Base-by-base conservation (phyloP, 1,140 invertebrate genomes). In the Drosophila guanche region DNA sequence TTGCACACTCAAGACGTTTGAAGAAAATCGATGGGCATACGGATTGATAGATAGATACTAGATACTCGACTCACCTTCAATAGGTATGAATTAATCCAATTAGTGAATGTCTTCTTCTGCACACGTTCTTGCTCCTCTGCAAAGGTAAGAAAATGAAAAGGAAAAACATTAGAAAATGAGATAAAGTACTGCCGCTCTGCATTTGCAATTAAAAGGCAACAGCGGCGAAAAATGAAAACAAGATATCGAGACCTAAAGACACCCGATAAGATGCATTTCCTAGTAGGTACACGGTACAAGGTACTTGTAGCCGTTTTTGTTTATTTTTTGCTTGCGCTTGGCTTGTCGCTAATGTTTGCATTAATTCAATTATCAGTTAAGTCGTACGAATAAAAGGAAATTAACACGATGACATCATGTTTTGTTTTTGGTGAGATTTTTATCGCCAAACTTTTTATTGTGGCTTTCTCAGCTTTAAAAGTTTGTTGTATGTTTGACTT, bases 41-140 rank as follows among this genome's bases (percentile, higher is more conserved):
- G 27, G 22, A n/a, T 55, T 14, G 29, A 46, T 51, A 27, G 48
- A 29, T 45, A 66, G 41, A 37, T 48, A 69, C 4, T 37, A 37
- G 33, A 37, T 37, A 12, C 33, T 12, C 33, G 33, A 90, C 92
- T 95, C 93, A 99, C 98, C 95, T 98, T 97, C 78, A 95, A 95
- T 83, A 99, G 94, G 93, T 98, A 98, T 91, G 97, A 98, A 93
- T 99, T 99, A 92, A 99, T 99, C 98, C 98, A 99, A 93, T 99
- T 99, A 79, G 98, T 97, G 92, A 99, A 99, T 58, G 98, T 99
- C 91, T 99, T 99, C 94, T 99, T 99, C 92, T 99, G 98, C 53
- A 99, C 98, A 92, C 97, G 95, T 94, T 99, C 98, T 93, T 99
- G 98, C 93, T 99, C 98, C 95, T 99, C 98, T 99, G 95, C 56